Base-by-base conservation (phyloP, 2,888 invertebrate genomes). In the Bugulina stolonifera region DNA sequence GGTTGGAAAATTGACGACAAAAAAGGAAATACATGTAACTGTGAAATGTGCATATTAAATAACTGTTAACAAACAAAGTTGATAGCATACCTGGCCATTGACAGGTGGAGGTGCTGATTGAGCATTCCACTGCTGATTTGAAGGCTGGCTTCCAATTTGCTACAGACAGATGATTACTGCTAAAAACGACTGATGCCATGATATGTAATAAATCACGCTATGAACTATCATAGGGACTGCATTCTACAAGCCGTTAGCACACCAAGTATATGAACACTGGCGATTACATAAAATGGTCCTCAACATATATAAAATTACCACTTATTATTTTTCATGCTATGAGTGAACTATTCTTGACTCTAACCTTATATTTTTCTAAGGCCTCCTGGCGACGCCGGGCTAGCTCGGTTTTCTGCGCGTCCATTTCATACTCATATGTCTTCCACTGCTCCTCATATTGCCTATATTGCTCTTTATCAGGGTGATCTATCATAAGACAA, bases 371-470 rank as follows among this genome's bases (percentile, higher is more conserved):
- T 43, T 18, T 5, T 10, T 43, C 43, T 43, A 43, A 10, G 10
- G 43, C 5, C 43, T n/a, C 70, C n/a, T 54, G 5, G 2, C 35
- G 70, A 10, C 52, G 23, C 25, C 23, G 23, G 23, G 54, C 23
- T 10, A 83, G 79, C 55, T 79, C 79, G 18, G 73, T 73, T 29
- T 78, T 78, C 72, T 81, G 79, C 5, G 76, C 76, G 32, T 81
- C 81, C 83, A 83, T 83, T 75, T 83, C 81, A 71, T 77, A 76
- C 74, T 83, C 82, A 74, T 83, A 93, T 54, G 90, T 89, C 80
- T 92, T 91, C 89, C 94, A 94, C 83, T 93, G 93, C 71, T 90
- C 89, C 84, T 94, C 93, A 84, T 94, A 94, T 79, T 84, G 90
- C 3, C 78, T 75, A 76, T 80, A 85, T 75, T 84, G 84, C 5